These are phyloP conservation scores for Semicossyphus pulcher DNA, from an alignment of 2,113 vertebrate species.

Conservation along the genomic window DNA sequence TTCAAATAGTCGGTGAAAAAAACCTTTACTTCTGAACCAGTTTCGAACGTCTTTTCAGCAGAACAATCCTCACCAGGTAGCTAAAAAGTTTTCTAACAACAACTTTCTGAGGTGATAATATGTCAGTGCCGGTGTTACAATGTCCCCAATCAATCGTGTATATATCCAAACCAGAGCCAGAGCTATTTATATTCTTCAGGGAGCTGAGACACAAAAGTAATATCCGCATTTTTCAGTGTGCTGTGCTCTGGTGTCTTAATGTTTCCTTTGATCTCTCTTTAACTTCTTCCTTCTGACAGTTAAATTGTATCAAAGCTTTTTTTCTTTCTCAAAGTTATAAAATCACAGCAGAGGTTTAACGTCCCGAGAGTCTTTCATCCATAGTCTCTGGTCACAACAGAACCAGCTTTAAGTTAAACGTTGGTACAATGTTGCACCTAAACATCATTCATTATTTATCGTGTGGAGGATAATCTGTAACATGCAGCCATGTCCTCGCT, in stretches of 20 bases:
- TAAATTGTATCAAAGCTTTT: background rate
- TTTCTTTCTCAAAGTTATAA: background rate
- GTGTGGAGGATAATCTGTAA: background rate
- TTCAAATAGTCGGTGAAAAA: no score
- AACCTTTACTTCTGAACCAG: no score
- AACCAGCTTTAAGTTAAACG: background rate
- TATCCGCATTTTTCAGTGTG: background rate
- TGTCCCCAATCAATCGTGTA: background rate
- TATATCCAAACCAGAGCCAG: no score
- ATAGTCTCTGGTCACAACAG: background rate
- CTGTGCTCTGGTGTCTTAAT: background rate
- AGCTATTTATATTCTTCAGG: background rate
- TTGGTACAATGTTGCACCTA: background rate
- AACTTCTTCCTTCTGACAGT: slow-evolving; percentile 1
- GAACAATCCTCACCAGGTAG: no score
- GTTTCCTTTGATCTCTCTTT: background rate
- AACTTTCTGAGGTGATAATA: no score
- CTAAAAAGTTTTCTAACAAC: no score
- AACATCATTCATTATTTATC: background rate
- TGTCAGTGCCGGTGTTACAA: no score
- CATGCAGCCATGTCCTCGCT: background rate
- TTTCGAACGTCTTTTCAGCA: no score
- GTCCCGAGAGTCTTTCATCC: background rate
- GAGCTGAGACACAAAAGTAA: background rate
- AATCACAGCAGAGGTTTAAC: background rate